Base-by-base conservation (phyloP, 2,113 vertebrate species). In the Syngnathus typhle region DNA sequence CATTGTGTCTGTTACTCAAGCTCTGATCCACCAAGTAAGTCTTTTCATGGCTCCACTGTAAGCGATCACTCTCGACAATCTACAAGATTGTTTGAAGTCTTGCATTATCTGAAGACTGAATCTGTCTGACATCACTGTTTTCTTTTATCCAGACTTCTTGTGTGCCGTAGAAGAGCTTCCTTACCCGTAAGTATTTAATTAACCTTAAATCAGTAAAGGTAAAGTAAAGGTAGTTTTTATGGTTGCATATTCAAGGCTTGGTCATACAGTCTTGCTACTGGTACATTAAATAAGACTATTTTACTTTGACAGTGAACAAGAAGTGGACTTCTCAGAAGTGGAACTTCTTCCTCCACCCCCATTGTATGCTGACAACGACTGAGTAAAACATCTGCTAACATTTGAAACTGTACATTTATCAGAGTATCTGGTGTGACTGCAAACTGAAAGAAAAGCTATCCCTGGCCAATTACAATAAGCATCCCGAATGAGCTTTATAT, bases 271-370 rank as follows among this genome's bases (percentile, higher is more conserved):
- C 13, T 44, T 49, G 10, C 7, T 7, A 39, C 32, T 19, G 49
- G 19, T 69, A 10, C 46, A 64, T 21, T n/a, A 10, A 39, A 60
- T 46, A 43, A 21, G n/a, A 68, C 58, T 58, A 27, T 18, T 44
- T 69, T 6, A 72, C 56, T 72, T 64, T 56, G 36, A 66, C 84
- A 90, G 89, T 1, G 89, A 90, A 46, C 86, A 85, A 47, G 87
- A 89, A 64, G 74, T 77, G 6, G 87, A 90, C 78, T 85, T 90
- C 72, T 70, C 78, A 38, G 86, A 88, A 41, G 13, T 90, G 68
- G 88, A 81, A 36, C 67, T 91, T 11, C 82, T 92, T 39, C 90
- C 91, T 43, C 91, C 91, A 32, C 91, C 91, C 4, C 85, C 76
- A 0, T 84, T 90, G 0, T 92, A 90, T 1, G 91, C 91, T 2